Evolutionary conservation across 37 sponge, comb jelly and placozoan species (phyloP).

Genomic region (Chondrilla cf. caribensis): DNA sequence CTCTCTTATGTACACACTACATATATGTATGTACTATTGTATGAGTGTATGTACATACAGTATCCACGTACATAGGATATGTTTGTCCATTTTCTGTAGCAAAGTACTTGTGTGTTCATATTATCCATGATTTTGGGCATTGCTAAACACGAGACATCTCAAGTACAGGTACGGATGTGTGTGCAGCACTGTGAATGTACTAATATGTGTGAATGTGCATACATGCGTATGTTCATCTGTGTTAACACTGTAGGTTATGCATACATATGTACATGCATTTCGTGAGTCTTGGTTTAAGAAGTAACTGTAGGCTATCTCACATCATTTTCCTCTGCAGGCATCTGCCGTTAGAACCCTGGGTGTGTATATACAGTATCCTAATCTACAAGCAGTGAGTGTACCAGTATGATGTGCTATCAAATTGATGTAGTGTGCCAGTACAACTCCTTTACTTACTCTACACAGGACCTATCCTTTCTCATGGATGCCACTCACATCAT

Average conservation of each 20-base stretch:
- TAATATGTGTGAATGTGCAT: too few species aligned
- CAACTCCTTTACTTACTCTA: background rate
- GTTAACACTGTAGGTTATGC: too few species aligned
- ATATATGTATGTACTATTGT: background rate
- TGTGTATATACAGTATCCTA: background rate
- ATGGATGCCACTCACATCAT: background rate
- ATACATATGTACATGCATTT: background rate
- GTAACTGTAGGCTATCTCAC: background rate
- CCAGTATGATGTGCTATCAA: background rate
- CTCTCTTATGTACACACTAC: background rate
- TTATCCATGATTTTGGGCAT: too few species aligned
- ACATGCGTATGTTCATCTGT: background rate
- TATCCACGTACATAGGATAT: background rate
- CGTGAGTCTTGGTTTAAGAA: background rate
- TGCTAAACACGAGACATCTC: too few species aligned
- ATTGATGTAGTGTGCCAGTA: too few species aligned
- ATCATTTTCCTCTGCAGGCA: background rate
- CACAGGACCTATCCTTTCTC: background rate
- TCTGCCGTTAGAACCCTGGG: conserved; percentile 15
- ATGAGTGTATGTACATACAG: background rate
- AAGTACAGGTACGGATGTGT: background rate
- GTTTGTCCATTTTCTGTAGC: background rate
- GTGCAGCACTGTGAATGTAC: too few species aligned
- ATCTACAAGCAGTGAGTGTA: background rate
- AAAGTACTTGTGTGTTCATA: too few species aligned